phyloP scores from a whole-genome alignment of 2,888 invertebrate species.

The Bombylius major region DNA sequence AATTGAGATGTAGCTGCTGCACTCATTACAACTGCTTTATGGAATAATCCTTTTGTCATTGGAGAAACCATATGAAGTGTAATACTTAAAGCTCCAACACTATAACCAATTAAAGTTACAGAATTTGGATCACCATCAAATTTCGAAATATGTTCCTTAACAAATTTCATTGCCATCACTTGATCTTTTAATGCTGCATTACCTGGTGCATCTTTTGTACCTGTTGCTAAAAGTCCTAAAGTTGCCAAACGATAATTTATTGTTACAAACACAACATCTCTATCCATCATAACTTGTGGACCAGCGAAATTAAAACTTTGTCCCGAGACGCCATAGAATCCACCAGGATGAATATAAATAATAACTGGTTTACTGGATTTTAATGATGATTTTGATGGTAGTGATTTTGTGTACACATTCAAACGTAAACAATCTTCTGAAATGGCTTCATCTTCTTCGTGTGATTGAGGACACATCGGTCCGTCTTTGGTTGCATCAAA shows the following conservation, averaged over 20 bases:
- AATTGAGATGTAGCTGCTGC: constrained; percentile 28
- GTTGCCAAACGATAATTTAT: constrained; percentile 48
- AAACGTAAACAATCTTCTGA: constrained; percentile 43
- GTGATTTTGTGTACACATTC: constrained; percentile 39
- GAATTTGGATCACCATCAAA: constrained; percentile 43
- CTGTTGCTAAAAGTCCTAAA: constrained; percentile 40
- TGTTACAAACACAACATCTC: constrained; percentile 49
- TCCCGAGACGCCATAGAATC: constrained; percentile 41
- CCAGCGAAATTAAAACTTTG: constrained; percentile 15
- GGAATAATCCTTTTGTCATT: constrained; percentile 37
- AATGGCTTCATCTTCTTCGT: constrained; percentile 8
- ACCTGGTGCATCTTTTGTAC: constrained; percentile 40
- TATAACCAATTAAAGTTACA: constrained; percentile 41
- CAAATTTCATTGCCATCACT: constrained; percentile 41
- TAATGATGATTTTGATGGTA: no score
- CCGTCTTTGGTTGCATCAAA: constrained; percentile 47
- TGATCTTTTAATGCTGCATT: constrained; percentile 48
- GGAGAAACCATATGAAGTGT: constrained; percentile 30
- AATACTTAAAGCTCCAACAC: constrained; percentile 24
- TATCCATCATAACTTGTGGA: constrained; percentile 31
- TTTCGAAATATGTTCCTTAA: constrained; percentile 38
- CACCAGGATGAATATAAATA: constrained; percentile 51
- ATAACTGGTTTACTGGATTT: constrained; percentile 39
- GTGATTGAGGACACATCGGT: constrained; percentile 41
- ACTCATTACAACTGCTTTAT: constrained; percentile 42